Evolutionary conservation across 2,888 invertebrate genomes (phyloP), one percentile per base, ranked within the genome.

Genomic region (Chironomus tentans): DNA sequence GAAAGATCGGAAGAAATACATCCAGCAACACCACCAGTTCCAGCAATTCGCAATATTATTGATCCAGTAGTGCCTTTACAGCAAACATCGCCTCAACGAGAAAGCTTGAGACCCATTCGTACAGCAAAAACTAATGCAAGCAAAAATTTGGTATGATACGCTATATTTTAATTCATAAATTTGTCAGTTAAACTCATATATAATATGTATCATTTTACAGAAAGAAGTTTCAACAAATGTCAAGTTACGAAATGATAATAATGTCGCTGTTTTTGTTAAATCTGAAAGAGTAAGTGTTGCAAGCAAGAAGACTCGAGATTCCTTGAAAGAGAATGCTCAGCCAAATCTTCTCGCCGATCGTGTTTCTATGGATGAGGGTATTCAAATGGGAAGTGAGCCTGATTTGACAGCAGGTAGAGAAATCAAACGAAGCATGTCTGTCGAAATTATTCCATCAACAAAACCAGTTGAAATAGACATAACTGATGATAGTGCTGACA

Each of bases 221-320:
- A 76, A 76, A 46, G 76, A 76, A 56, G 12, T 46, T 18, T 50
- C 76, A 13, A 7, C 47, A 1, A 50, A 50, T 61, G 24, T 7
- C 4, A 76, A 76, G 24, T 38, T 76, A 69, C 28, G 76, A 7
- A 76, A 76, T 38, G 76, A 76, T 4, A 69, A 68, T 18, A 69
- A 76, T 21, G 24, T 65, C 0, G 6, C 62, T 2, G 76, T 76
- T 13, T 13, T 50, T 3, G 15, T 76, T 0, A 76, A 76, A 56
- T 50, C 21, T 3, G 76, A 74, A 15, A 21, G 74, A 21, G n/a
- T 28, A 1, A 68, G 68, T 48, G 47, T 18, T 65, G 46, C 48
- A 18, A 22, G n/a, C 2, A 13, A 65, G 21, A 75, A 68, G 1
- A 10, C 28, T 69, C 68, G 75, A 10, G 68, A 68, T n/a, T 76